Conservation (phyloP, 2,113 vertebrate species). For the Speoplatyrhinus poulsoni region DNA sequence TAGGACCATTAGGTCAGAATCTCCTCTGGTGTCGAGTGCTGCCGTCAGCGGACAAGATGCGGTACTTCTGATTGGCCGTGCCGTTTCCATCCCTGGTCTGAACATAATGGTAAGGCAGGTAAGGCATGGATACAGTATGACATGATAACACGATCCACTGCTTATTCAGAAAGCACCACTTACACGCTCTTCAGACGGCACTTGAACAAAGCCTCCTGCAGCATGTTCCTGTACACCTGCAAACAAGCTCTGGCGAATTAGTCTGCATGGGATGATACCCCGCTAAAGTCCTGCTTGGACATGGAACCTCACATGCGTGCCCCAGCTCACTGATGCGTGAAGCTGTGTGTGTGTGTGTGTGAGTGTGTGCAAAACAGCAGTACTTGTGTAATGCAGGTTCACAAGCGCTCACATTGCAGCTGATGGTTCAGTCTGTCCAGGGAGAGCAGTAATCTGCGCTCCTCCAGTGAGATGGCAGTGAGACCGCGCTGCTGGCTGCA, state of each 20-base stretch:
- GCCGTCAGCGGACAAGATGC: constrained; percentile 50
- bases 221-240: constrained; percentile 81
- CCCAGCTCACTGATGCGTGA: too few species aligned
- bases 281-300: too few species aligned
- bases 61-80: constrained; percentile 41
- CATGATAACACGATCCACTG: not conserved
- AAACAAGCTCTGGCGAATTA: constrained; percentile 26
- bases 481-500: constrained; percentile 34
- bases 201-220: constrained; percentile 64
- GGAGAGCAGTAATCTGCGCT: constrained; percentile 84
- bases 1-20: constrained; percentile 51
- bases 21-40: constrained; percentile 59
- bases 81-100: constrained; percentile 52
- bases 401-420: constrained; percentile 79
- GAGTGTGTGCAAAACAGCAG: not conserved
- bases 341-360: too few species aligned
- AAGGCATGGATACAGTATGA: not conserved
- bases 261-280: too few species aligned
- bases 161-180: constrained; percentile 53
- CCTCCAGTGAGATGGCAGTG: constrained; percentile 80
- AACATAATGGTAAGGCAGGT: constrained; percentile 21
- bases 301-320: too few species aligned
- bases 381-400: not conserved
- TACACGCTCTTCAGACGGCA: constrained; percentile 67
- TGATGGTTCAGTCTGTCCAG: constrained; percentile 83